Base-by-base conservation (phyloP, 2,113 vertebrate species). In the Paramisgurnus dabryanus region DNA sequence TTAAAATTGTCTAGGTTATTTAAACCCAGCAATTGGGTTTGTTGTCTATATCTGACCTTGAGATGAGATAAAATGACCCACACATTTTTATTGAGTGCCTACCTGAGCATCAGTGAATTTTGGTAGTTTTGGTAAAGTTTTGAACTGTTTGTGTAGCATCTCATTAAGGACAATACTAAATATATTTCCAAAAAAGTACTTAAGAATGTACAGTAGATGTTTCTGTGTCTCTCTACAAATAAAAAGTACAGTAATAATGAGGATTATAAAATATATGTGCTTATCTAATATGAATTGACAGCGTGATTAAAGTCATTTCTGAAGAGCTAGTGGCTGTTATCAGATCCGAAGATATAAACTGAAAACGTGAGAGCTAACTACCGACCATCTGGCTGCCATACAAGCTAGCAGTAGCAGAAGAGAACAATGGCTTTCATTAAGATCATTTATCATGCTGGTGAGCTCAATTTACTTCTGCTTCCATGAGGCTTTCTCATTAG, bases 381-480 rank as follows among this genome's bases (percentile, higher is more conserved):
- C 87, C 84, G 89, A 88, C 91, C 90, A 92, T 93, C 93, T 93
- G 93, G 91, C 91, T 89, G 74, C 50, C 87, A 85, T 88, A 89
- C 90, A 91, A 90, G 89, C 89, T 89, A 91, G 90, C 89, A 81
- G 88, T 60, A 40, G 39, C 55, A 89, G 90, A 85, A 85, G 90
- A 88, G 90, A 92, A 93, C 89, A 92, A 91, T 90, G 88, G 90
- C 90, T 88, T 92, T 92, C 91, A 92, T 93, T 93, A 92, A 87
- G 86, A 92, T 92, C 89, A 92, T 93, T 92, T 87, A 92, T 93
- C 93, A 92, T 91, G 89, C 88, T 85, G 87, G 89, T 92, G 90
- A 92, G 90, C 90, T 92, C 92, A 92, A 92, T 93, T 93, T 92
- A 91, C 90, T 92, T 90, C 89, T 90, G 89, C 91, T 85, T 87